Base-by-base conservation (phyloP, 2,888 invertebrate species). In the Pheosia gnoma region DNA sequence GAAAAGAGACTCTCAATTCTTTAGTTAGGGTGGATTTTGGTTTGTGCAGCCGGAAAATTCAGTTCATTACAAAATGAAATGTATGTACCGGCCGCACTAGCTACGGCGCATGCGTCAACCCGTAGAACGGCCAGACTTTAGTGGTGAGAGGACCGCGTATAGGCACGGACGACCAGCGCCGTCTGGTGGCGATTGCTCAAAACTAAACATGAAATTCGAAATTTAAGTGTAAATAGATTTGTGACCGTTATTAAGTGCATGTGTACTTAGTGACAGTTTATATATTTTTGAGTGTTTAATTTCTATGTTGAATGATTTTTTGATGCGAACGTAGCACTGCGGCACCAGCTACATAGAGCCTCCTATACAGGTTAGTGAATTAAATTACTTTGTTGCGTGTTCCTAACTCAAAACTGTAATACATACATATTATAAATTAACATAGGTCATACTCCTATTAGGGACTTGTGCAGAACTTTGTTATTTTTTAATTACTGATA, bases 41-140 rank as follows among this genome's bases (percentile, higher is more conserved):
- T 59, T 59, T 64, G 65, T 39, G 51, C 47, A 51, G 36, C 56
- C 38, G 59, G 60, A 65, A 66, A 70, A 75, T 84, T 83, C 81
- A 84, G 86, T 89, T 86, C 85, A 88, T 89, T 88, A 86, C 85
- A 85, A 85, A 85, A 85, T 86, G 84, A 86, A 89, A 89, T 87
- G 85, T 86, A 78, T 78, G 81, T 79, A 72, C 72, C 65, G 75
- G 75, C 57, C 64, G 66, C 77, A 77, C 69, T 75, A 76, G 67
- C 65, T 57, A 74, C 59, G 57, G 79, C 91, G 92, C 92, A 88
- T 88, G 92, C 91, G 91, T 77, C 70, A 70, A 65, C 65, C 71
- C 51, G 57, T 59, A 65, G 70, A 65, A 65, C 73, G 70, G 72
- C 62, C 66, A 65, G 72, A 81, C 80, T 75, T 82, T 83, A 91